phyloP scores from a whole-genome alignment of 2,888 invertebrate genomes.

The Phyto melanocephala region DNA sequence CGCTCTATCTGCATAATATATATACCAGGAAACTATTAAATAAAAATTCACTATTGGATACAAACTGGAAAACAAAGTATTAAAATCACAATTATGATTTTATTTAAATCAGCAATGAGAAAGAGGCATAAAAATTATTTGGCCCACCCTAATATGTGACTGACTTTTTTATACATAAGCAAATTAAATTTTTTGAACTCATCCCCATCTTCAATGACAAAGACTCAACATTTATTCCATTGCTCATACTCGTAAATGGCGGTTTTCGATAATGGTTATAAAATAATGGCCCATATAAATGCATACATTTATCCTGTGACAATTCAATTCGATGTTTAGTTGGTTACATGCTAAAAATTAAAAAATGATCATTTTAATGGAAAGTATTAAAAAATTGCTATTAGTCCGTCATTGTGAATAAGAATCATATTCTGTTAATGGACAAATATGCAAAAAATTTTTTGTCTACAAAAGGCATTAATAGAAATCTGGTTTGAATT shows the following conservation, averaged over 20 bases:
- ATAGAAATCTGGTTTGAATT: slow-evolving; percentile 34
- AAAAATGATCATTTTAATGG: slow-evolving; percentile 19
- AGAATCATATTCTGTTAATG: slow-evolving; percentile 27
- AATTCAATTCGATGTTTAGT: too few relatives aligned
- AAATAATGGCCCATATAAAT: slow-evolving; percentile 15
- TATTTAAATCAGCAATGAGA: too few relatives aligned
- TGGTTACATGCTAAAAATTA: slow-evolving; percentile 9
- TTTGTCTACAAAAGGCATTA: neutral
- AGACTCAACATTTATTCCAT: neutral
- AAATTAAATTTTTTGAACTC: neutral
- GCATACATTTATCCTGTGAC: slow-evolving; percentile 19
- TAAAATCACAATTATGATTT: too few relatives aligned
- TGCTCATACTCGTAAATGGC: slow-evolving; percentile 13
- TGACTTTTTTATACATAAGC: too few relatives aligned
- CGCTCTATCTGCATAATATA: too few relatives aligned
- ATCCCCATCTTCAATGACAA: neutral
- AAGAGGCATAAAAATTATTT: too few relatives aligned
- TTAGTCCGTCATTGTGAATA: slow-evolving; percentile 31
- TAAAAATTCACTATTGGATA: too few relatives aligned
- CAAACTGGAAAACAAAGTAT: too few relatives aligned
- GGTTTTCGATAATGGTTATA: slow-evolving; percentile 25
- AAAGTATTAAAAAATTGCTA: slow-evolving; percentile 17
- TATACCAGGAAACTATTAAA: too few relatives aligned
- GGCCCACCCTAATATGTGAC: too few relatives aligned
- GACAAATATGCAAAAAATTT: slow-evolving; percentile 20